Evolutionary conservation across 2,888 invertebrate species (phyloP), one percentile per base, ranked within the genome.

Genomic region (Autographa pulchrina): DNA sequence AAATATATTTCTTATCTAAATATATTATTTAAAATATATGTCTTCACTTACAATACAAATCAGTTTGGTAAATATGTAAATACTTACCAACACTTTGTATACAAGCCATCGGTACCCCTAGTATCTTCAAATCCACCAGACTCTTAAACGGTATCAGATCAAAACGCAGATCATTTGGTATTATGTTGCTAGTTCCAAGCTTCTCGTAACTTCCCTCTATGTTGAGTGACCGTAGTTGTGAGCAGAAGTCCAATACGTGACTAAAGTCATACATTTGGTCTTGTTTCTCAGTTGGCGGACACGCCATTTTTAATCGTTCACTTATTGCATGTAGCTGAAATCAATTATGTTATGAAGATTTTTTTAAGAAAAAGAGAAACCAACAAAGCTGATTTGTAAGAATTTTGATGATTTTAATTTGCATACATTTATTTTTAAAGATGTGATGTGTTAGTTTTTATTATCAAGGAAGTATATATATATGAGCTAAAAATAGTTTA

Each of bases 251-350:
- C 67, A 99, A 91, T 0, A 99, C 97, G 87, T 99, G 98, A 77
- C 99, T 98, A 84, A 99, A 98, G 93, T 99, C 99, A 85, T 97
- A 98, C 91, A 97, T 97, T 82, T 97, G 97, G 85, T 98, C 98
- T 32, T 96, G 96, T 75, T 97, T 97, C 87, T 98, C 98, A 72
- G 97, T 96, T 2, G 97, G 96, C 0, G 99, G 98, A 89, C 99
- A 98, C 0, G 99, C 98, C 85, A 98, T 97, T 91, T 98, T 98
- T 64, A 99, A 96, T 78, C 99, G 96, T 91, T 98, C 97, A 88
- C 98, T 98, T 70, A 99, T 97, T n/a, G 99, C 98, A 92, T 98
- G 97, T 35, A 99, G 93, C 98, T 99, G 96, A 72, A 96, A 97
- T n/a, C 14, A 41, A 32, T 80, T 68, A 43, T 35, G 81, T 52